These are phyloP conservation scores for Operophtera brumata DNA, from an alignment of 2,888 invertebrate genomes.

Conservation along the genomic window DNA sequence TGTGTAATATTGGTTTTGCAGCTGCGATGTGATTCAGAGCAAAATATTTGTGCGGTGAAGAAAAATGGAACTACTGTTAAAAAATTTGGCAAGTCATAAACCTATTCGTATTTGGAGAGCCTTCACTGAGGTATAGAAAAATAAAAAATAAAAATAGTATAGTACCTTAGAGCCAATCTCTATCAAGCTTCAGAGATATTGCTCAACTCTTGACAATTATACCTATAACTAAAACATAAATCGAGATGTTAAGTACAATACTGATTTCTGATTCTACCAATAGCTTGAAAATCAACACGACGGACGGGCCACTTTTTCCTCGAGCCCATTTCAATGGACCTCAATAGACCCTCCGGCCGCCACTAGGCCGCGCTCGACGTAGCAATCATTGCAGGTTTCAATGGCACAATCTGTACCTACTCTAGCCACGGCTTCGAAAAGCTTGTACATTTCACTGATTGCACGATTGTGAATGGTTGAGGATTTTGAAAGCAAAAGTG, in stretches of 20 bases:
- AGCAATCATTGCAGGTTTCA: constrained; percentile 21
- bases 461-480: constrained; percentile 10
- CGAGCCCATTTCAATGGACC: constrained; percentile 3
- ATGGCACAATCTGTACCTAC: constrained; percentile 4
- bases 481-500: constrained; percentile 10
- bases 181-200: too few species aligned
- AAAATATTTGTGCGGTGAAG: too few species aligned
- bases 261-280: background rate
- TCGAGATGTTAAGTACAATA: background rate
- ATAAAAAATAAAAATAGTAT: too few species aligned
- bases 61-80: too few species aligned
- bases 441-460: constrained; percentile 16
- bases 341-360: constrained; percentile 6
- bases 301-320: background rate
- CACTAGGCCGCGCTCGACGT: constrained; percentile 8
- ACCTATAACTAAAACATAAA: too few species aligned
- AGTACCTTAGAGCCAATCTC: too few species aligned
- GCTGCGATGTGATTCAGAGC: background rate
- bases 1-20: background rate
- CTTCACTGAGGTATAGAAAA: too few species aligned
- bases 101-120: too few species aligned
- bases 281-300: constrained; percentile 6
- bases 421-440: constrained; percentile 3
- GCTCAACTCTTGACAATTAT: too few species aligned
- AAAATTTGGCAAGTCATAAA: too few species aligned